phyloP scores from a whole-genome alignment of 2,888 invertebrate species.

The Cremastinae sp. region DNA sequence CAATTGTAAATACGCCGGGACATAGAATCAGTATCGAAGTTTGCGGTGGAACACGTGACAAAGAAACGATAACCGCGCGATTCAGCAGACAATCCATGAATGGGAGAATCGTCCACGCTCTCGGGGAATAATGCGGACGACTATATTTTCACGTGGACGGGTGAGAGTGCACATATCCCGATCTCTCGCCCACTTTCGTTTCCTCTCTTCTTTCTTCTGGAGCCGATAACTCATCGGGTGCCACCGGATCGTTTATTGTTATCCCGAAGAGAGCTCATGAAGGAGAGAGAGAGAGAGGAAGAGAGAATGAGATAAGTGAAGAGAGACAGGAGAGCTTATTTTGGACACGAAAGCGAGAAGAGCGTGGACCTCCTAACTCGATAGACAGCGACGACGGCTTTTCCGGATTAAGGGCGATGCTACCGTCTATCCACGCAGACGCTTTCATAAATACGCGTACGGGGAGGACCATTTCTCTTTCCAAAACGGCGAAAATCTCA shows the following conservation, averaged over 20 bases:
- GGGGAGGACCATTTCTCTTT: too few relatives aligned
- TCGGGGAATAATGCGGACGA: not conserved
- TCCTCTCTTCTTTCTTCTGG: conserved; percentile 30
- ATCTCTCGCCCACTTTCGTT: conserved; percentile 32
- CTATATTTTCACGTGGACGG: conserved; percentile 6
- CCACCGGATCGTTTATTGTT: conserved; percentile 51
- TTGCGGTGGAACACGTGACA: conserved; percentile 46
- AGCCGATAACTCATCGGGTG: conserved; percentile 58
- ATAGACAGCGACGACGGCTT: too few relatives aligned
- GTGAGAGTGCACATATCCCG: conserved; percentile 8
- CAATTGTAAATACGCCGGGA: not conserved
- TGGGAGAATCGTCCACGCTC: conserved; percentile 21
- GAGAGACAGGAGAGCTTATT: not conserved
- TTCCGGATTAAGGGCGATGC: too few relatives aligned
- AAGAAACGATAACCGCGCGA: conserved; percentile 57
- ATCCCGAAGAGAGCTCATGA: conserved; percentile 13
- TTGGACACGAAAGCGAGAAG: not conserved
- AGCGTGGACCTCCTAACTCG: not conserved
- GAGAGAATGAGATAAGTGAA: too few relatives aligned
- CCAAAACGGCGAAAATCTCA: too few relatives aligned
- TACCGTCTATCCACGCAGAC: too few relatives aligned
- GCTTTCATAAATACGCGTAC: too few relatives aligned
- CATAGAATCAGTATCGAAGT: conserved; percentile 47
- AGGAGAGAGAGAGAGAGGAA: conserved; percentile 20
- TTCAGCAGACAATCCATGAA: conserved; percentile 52